Conservation (phyloP, 2,888 invertebrate genomes). For the Troglohyphantes excavatus region DNA sequence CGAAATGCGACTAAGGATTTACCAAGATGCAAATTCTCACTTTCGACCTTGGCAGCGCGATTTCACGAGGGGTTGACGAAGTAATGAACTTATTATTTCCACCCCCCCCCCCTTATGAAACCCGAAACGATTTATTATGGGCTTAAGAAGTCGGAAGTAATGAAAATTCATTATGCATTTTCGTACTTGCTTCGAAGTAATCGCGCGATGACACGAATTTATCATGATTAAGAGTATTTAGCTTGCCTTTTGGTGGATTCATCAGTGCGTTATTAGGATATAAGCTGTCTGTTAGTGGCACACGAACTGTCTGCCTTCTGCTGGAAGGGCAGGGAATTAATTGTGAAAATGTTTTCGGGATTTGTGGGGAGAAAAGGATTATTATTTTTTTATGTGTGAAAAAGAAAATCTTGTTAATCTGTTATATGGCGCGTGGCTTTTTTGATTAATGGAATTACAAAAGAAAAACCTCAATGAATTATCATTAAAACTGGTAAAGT, state of each 20-base stretch:
- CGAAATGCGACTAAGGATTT: background rate
- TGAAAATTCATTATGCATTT: constrained; percentile 54
- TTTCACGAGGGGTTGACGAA: background rate
- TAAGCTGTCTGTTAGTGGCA: background rate
- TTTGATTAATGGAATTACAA: no score
- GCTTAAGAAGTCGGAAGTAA: constrained; percentile 54
- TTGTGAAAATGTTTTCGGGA: background rate
- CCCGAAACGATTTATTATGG: constrained; percentile 33
- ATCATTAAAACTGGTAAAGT: no score
- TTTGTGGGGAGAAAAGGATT: background rate
- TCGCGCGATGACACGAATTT: constrained; percentile 29
- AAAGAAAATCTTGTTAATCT: background rate
- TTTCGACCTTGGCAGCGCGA: background rate
- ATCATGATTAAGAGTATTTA: constrained; percentile 45
- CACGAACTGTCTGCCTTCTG: background rate
- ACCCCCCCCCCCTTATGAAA: background rate
- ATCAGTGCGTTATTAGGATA: background rate
- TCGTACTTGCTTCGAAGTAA: constrained; percentile 20
- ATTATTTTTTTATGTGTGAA: background rate
- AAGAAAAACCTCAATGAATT: no score
- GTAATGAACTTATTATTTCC: constrained; percentile 29
- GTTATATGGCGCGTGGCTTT: no score
- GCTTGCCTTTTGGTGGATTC: background rate
- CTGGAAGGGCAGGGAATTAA: background rate
- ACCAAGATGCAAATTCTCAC: constrained; percentile 27